Evolutionary conservation across 2,888 invertebrate genomes (phyloP).

Genomic region (Lottia gigantea): DNA sequence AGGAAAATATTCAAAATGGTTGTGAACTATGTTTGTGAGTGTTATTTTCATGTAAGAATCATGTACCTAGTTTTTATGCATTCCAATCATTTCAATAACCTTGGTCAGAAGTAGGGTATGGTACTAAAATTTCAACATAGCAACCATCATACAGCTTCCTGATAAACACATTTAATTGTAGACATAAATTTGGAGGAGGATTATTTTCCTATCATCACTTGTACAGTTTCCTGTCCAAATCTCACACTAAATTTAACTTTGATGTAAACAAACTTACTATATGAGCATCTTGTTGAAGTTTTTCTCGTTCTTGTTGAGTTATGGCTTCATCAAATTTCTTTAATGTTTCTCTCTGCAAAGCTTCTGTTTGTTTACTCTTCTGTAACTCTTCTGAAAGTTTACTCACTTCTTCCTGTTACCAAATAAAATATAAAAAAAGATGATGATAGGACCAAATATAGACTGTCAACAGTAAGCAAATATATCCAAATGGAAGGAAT

Average conservation of each 20-base stretch:
- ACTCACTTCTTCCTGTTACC: constrained; percentile 44
- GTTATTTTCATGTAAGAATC: too few species aligned
- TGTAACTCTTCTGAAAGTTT: constrained; percentile 43
- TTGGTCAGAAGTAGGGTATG: too few species aligned
- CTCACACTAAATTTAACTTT: constrained; percentile 59
- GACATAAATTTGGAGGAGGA: too few species aligned
- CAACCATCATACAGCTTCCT: too few species aligned
- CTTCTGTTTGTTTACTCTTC: constrained; percentile 40
- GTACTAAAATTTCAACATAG: too few species aligned
- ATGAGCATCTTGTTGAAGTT: constrained; percentile 53
- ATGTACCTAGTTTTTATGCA: too few species aligned
- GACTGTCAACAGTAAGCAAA: not conserved
- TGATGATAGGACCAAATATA: not conserved
- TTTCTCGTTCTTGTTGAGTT: constrained; percentile 46
- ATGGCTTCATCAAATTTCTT: constrained; percentile 48
- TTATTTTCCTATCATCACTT: too few species aligned
- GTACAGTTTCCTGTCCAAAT: constrained; percentile 32
- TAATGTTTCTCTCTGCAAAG: constrained; percentile 42
- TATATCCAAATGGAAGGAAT: not conserved
- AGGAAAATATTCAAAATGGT: too few species aligned
- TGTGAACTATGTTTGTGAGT: too few species aligned
- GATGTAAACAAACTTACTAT: constrained; percentile 39
- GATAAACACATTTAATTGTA: too few species aligned
- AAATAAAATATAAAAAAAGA: not conserved
- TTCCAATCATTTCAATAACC: too few species aligned